Evolutionary conservation across 2,888 invertebrate genomes (phyloP), one percentile per base, ranked within the genome.

Genomic region (Cepaea hortensis): DNA sequence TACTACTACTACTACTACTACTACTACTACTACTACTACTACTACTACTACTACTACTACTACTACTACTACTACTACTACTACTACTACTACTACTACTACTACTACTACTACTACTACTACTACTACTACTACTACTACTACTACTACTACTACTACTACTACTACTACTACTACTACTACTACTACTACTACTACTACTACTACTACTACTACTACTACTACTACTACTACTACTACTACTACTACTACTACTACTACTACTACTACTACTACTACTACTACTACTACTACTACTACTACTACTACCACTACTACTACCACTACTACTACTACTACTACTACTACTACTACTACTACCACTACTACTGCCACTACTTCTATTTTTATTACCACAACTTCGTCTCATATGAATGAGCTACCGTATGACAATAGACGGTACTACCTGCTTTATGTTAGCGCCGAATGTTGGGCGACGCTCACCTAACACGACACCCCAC

Each of bases 1-100:
- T 77, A 77, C 48, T 77, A 77, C 48, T 77, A 77, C 48, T 77
- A 77, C 48, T 77, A 77, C 48, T 77, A 77, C 48, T 77, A 77
- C 48, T 77, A 77, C 48, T 77, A 77, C 48, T 77, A 77, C 48
- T 77, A 77, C 46, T 48, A 48, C 48, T 77, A 77, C 48, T 77
- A 77, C 48, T 77, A 77, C 48, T 77, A 77, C 48, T 77, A 77
- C 48, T 77, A 77, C 48, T 77, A 77, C 48, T 77, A 77, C 48
- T 72, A 72, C 72, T 72, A 72, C 72, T 72, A 72, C 72, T 72
- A 72, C 72, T 72, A 72, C 72, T 72, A 72, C 72, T 72, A 72
- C 72, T 72, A 72, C 72, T 3, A 72, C 72, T 72, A 72, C 72
- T 72, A 72, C 72, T 72, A 72, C 72, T 72, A 72, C 72, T 72